Evolutionary conservation across 2,797 vertebrate species (phyloP), one percentile per base, ranked within the genome.

Genomic region (Harpagifer antarcticus): DNA sequence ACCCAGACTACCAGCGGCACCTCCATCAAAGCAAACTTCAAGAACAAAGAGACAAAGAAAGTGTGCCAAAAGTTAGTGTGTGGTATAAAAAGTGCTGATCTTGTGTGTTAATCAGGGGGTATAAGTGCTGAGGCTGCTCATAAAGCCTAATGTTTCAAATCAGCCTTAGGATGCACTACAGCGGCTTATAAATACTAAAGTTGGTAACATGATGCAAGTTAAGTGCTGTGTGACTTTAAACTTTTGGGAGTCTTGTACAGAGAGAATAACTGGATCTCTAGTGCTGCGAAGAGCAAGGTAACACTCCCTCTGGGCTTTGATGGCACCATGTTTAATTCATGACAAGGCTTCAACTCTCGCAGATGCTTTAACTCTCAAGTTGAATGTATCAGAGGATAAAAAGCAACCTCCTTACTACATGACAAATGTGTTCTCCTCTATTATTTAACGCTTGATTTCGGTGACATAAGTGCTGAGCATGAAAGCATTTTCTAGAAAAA

Each of bases 61-160:
- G 60, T 73, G 72, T 70, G 74, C 49, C 76, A 73, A 44, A 83
- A 83, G 71, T 82, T 70, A 73, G 74, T 60, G 74, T 77, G 87
- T 76, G 83, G 71, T 57, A 48, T 62, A 67, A 81, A 68, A 91
- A 86, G 82, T 87, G 91, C 89, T 88, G 91, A 90, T 83, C 17
- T n/a, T 56, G 60, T 78, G 55, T 63, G 78, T 86, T 85, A 82
- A 89, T 76, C 62, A 64, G 78, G 60, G 42, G 43, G 58, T 61
- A 74, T 74, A 85, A 87, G 72, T 89, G 91, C 90, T 91, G 93
- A 92, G 81, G 76, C 20, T 75, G 89, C 84, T 91, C 68, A 63
- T 85, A 74, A 85, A 81, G 47, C 45, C 63, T 72, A 74, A 76
- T 85, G 81, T 89, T 91, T 86, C 44, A 76, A 90, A 88, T 82